A percentile compares a stretch with the other conserved stretches of the same genome.
Conservation (phyloP, 37 sponge, comb jelly and placozoan species). For the Cliona cf. orientalis region DNA sequence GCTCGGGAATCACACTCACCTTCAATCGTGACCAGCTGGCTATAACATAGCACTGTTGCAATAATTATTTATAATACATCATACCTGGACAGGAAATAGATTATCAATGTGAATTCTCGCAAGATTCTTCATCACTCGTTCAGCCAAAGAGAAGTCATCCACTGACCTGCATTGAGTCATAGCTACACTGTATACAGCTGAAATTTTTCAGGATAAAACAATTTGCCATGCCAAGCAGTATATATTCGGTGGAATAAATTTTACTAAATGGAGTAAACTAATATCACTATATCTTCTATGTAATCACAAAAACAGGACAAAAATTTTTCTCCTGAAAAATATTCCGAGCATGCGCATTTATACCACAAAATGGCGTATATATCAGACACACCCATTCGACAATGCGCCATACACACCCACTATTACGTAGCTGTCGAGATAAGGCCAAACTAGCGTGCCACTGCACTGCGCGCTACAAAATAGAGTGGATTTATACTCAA, state of each 20-base stretch:
- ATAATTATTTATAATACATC: not conserved
- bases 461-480: too few relatives aligned
- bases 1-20: conserved; percentile 42
- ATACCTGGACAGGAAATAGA: conserved; percentile 77
- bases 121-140: conserved; percentile 46
- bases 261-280: too few relatives aligned
- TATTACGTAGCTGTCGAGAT: too few relatives aligned
- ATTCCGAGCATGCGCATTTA: too few relatives aligned
- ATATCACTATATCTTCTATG: not conserved
- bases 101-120: conserved; percentile 21
- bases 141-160: conserved; percentile 22
- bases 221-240: too few relatives aligned
- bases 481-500: too few relatives aligned
- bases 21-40: not conserved
- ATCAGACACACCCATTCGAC: too few relatives aligned
- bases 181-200: not conserved
- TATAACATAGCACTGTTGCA: not conserved
- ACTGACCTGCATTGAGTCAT: conserved; percentile 43
- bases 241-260: not conserved
- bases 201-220: not conserved
- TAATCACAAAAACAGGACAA: not conserved
- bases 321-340: too few relatives aligned
- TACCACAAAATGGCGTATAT: too few relatives aligned
- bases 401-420: too few relatives aligned
- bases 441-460: too few relatives aligned